Percentiles rank a stretch among this genome's conserved stretches.
phyloP scores from a whole-genome alignment of 1,140 invertebrate species.

The Atta cephalotes region DNA sequence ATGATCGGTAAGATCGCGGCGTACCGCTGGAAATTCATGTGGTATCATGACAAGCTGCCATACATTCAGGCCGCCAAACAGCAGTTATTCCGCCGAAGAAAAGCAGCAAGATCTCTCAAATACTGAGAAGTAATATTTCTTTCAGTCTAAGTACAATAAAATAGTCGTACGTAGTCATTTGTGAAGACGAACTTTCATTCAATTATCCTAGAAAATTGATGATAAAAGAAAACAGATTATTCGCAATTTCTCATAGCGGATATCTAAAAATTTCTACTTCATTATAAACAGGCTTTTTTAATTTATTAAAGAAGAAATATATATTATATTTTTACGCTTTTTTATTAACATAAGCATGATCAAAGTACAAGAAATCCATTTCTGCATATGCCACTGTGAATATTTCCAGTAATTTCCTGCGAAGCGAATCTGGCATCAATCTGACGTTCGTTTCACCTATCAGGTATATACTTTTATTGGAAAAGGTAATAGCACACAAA shows the following conservation, averaged over 20 bases:
- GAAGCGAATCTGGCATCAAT: slow-evolving; percentile 1
- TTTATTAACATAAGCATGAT: slow-evolving; percentile 11
- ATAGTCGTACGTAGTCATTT: not conserved
- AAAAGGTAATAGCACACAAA: not conserved
- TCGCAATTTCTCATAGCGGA: not conserved
- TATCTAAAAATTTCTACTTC: not conserved
- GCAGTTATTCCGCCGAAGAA: slow-evolving; percentile 49
- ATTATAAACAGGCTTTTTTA: not conserved
- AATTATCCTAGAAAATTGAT: slow-evolving; percentile 11
- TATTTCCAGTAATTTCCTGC: slow-evolving; percentile 25
- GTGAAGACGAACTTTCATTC: slow-evolving; percentile 10
- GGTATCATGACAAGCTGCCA: slow-evolving; percentile 52
- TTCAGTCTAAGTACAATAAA: not conserved
- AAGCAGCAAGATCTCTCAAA: slow-evolving; percentile 5
- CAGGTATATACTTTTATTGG: not conserved
- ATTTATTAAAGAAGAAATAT: not conserved
- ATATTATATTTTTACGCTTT: not conserved
- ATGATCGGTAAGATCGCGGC: slow-evolving; percentile 74
- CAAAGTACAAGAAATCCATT: slow-evolving; percentile 28
- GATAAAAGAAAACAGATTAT: not conserved
- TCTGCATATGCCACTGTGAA: not conserved
- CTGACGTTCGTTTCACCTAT: not conserved
- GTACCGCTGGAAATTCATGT: slow-evolving; percentile 71
- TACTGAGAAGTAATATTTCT: slow-evolving; percentile 31
- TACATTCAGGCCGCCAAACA: slow-evolving; percentile 67